Conservation (phyloP, 1,140 invertebrate genomes). For the Drosophila insularis region DNA sequence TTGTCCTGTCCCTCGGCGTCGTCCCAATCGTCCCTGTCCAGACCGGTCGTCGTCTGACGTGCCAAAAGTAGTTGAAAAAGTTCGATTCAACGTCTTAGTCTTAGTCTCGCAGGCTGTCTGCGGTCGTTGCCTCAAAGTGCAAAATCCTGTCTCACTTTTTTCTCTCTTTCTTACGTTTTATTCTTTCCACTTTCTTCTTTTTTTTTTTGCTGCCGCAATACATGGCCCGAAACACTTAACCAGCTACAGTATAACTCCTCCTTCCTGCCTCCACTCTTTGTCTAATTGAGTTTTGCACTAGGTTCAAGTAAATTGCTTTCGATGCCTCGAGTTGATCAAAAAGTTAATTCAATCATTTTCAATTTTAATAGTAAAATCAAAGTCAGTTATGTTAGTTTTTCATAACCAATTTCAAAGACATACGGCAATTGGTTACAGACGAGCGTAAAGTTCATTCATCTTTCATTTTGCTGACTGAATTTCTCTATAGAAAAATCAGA, state of each 20-base stretch:
- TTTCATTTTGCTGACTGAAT: too few species aligned
- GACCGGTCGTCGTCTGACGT: constrained; percentile 13
- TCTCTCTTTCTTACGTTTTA: background rate
- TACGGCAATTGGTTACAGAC: background rate
- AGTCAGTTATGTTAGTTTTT: background rate
- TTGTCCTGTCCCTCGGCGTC: constrained; percentile 19
- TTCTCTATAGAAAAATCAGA: too few species aligned
- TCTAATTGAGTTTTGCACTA: constrained; percentile 81
- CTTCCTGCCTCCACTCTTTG: background rate
- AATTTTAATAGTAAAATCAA: constrained; percentile 5
- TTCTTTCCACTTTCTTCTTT: background rate
- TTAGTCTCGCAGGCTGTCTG: constrained; percentile 44
- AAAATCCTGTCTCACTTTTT: constrained; percentile 58
- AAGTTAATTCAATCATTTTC: constrained; percentile 10
- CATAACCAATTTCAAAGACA: too few species aligned
- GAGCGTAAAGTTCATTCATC: too few species aligned
- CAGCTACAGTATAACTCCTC: background rate
- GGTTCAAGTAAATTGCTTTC: constrained; percentile 81
- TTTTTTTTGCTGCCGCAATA: constrained; percentile 33
- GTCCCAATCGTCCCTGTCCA: constrained; percentile 5
- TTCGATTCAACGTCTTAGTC: constrained; percentile 55
- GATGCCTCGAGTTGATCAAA: constrained; percentile 65
- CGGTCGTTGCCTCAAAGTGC: constrained; percentile 76
- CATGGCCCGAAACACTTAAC: constrained; percentile 59
- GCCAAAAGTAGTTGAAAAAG: constrained; percentile 65